phyloP scores from a whole-genome alignment of 2,888 invertebrate species.

The Pterobdella sp. region DNA sequence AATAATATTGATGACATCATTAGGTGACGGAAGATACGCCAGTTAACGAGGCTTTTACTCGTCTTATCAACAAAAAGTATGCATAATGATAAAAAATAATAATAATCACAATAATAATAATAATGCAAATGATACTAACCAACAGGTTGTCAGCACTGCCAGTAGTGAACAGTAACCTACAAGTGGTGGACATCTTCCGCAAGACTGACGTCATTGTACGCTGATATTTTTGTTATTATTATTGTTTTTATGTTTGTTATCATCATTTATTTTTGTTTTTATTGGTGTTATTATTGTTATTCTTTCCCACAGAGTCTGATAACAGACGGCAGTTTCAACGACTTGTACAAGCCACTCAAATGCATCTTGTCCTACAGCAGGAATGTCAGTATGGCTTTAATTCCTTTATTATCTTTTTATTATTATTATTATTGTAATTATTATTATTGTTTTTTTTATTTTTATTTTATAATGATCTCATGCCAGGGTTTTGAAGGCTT shows the following conservation, averaged over 20 bases:
- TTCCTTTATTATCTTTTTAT: no score
- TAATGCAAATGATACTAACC: not conserved
- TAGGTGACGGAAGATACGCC: slow-evolving; percentile 9
- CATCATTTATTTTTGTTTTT: slow-evolving; percentile 1
- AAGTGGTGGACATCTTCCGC: slow-evolving; percentile 21
- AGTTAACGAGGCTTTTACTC: slow-evolving; percentile 14
- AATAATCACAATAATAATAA: slow-evolving; percentile 14
- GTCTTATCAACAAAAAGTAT: not conserved
- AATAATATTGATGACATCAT: not conserved
- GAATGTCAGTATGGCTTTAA: slow-evolving; percentile 21
- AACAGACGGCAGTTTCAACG: slow-evolving; percentile 18
- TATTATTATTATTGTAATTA: no score
- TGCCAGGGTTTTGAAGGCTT: slow-evolving; percentile 28
- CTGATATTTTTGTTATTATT: not conserved
- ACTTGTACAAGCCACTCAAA: slow-evolving; percentile 19
- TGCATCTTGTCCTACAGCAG: slow-evolving; percentile 9
- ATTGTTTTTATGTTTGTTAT: slow-evolving; percentile 3
- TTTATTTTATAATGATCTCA: no score
- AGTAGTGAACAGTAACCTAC: not conserved
- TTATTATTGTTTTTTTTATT: no score
- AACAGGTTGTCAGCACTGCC: slow-evolving; percentile 22
- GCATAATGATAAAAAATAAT: no score
- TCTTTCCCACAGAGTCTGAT: slow-evolving; percentile 18
- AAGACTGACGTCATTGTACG: slow-evolving; percentile 26
- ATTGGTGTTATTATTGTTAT: not conserved